A percentile compares a stretch with the other conserved stretches of the same genome.
These are phyloP conservation scores for Dysidea cf. avara DNA, from an alignment of 37 sponge, comb jelly and placozoan species.

Conservation along the genomic window DNA sequence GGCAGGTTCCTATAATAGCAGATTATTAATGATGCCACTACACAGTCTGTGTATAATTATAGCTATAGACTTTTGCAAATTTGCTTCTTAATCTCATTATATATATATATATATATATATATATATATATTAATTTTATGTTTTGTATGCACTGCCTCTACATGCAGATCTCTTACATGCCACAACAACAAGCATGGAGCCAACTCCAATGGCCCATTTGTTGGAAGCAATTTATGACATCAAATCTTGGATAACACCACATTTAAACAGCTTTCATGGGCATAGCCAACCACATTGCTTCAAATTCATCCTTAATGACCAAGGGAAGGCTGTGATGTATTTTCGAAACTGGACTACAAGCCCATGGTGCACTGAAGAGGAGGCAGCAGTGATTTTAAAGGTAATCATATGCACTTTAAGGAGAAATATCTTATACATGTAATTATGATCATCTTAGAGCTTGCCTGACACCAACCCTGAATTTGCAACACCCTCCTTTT, in stretches of 20 bases:
- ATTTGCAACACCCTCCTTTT: too few species aligned
- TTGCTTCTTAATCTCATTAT: too few species aligned
- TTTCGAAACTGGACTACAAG: slow-evolving; percentile 20
- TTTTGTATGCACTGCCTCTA: too few species aligned
- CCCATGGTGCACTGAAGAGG: slow-evolving; percentile 5
- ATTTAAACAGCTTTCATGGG: slow-evolving; percentile 20
- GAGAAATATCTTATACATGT: too few species aligned
- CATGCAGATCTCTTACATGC: slow-evolving; percentile 2
- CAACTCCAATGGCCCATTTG: not conserved
- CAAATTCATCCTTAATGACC: slow-evolving; percentile 17
- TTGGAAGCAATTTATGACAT: slow-evolving; percentile 14
- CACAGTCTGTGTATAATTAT: too few species aligned
- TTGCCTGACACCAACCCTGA: too few species aligned
- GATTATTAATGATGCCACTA: too few species aligned
- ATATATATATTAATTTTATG: too few species aligned
- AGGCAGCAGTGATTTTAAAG: not conserved
- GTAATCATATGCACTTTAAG: not conserved
- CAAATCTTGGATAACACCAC: slow-evolving; percentile 17
- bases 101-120: too few species aligned
- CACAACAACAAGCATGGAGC: slow-evolving; percentile 10
- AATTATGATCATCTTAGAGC: too few species aligned
- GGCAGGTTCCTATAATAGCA: too few species aligned
- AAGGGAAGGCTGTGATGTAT: slow-evolving; percentile 28
- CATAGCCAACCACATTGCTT: slow-evolving; percentile 28
- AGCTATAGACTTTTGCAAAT: too few species aligned